Base-by-base conservation (phyloP, 2,797 vertebrate species). In the Apogon talboti region DNA sequence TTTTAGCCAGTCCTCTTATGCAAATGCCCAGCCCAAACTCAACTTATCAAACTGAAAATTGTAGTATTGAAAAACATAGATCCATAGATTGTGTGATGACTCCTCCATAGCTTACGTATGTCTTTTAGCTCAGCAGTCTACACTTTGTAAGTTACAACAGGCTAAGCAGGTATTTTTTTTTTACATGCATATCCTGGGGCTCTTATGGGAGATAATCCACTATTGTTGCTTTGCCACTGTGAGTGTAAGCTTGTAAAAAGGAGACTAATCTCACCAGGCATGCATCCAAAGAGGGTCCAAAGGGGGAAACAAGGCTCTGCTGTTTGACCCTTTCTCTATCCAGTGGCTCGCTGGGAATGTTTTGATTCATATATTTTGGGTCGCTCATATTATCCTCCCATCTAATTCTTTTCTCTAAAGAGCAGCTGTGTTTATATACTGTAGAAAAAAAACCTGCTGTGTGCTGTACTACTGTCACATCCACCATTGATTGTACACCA, bases 401-500 rank as follows among this genome's bases (percentile, higher is more conserved):
- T 45, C 13, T 54, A 49, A 28, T 35, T 49, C 1, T 48, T 64
- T 47, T 51, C 21, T 66, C 14, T 9, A 61, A 45, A 56, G 14
- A 11, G 14, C 37, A 65, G 38, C 8, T 28, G 30, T 9, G 53
- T 55, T 60, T 7, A 56, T n/a, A 18, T 4, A 8, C 13, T n/a
- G 10, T 8, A 46, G 38, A 45, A 45, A 57, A 50, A 28, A 50
- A 28, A 35, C 6, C 37, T 61, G 4, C 64, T 60, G 14, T 61
- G 14, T 67, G 10, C 47, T 70, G 42, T 59, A 49, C 50, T 64
- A 51, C 67, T 69, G 74, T 79, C 66, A 78, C 71, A 76, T 68
- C 47, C 46, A 15, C 57, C 64, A 91, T 91, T 73, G 87, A 91
- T 85, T 7, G 10, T 7, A 19, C 53, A 84, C 67, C 64, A 79